Base-by-base conservation (phyloP, 2,888 invertebrate species). In the Callyntrura sp. region DNA sequence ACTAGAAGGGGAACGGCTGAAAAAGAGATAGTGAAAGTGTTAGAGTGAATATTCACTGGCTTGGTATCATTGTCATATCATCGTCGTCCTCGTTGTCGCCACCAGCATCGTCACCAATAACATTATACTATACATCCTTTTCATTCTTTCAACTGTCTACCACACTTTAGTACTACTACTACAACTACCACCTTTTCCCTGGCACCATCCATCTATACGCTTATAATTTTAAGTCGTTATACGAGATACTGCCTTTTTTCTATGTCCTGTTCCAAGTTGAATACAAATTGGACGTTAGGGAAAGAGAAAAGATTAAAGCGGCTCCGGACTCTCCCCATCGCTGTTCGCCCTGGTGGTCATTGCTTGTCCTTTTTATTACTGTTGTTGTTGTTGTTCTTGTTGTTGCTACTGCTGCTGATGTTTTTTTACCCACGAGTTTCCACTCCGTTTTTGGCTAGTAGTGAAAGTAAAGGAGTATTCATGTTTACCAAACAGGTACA, bases 211-310 rank as follows among this genome's bases (percentile, higher is more conserved):
- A 35, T 35, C 35, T 45, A 14, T 17, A 23, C 51, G 25, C 48
- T 51, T 73, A 9, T 76, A 35, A 35, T 35, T 35, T 35, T 35
- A 23, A 23, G 23, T 78, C 23, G 65, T 78, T 25, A n/a, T 73
- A 43, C 20, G 12, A 51, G 76, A 76, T 51, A 14, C n/a, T 51
- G 25, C n/a, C n/a, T n/a, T n/a, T 76, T 45, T 73, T 73, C 51
- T 84, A 48, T 35, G 35, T 35, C 35, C 25, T 76, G 35, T 60
- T 57, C 35, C 86, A 62, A 65, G 62, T 86, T 78, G 86, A 86
- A 86, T 86, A 78, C 78, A 86, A 86, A 86, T 86, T 86, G 86
- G 86, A 76, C 86, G 48, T 78, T 48, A 60, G 86, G 86, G 86
- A 86, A 62, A 35, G 57, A 35, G n/a, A 28, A 79, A 79, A 79